phyloP scores from a whole-genome alignment of 2,797 vertebrate species.

The Harpagifer antarcticus region DNA sequence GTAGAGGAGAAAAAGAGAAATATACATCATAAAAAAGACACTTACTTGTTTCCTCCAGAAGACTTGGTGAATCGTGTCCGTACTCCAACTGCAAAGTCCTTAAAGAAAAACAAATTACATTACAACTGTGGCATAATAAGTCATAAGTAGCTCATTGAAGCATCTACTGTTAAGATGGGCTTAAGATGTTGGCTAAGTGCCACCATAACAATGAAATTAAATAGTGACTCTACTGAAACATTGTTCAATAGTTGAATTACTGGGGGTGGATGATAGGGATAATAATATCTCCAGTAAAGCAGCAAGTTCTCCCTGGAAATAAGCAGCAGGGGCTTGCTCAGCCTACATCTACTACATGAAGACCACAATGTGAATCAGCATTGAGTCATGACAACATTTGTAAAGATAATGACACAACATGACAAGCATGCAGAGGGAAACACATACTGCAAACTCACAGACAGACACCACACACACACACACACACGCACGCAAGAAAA shows the following conservation, averaged over 20 bases:
- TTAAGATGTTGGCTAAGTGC: not conserved
- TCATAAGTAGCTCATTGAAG: not conserved
- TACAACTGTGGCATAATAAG: constrained; percentile 17
- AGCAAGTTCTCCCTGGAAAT: not conserved
- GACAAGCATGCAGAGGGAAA: constrained; percentile 50
- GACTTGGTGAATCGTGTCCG: constrained; percentile 89
- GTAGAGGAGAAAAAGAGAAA: not conserved
- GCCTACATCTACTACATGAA: not conserved
- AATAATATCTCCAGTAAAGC: not conserved
- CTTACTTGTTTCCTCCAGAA: constrained; percentile 96
- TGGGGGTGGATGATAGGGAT: constrained; percentile 3
- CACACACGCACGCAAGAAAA: constrained; percentile 2
- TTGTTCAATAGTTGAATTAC: constrained; percentile 3
- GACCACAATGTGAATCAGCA: constrained; percentile 66
- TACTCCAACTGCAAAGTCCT: constrained; percentile 97
- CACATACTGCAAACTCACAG: constrained; percentile 11
- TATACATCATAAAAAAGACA: constrained; percentile 29
- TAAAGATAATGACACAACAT: constrained; percentile 18
- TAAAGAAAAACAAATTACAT: constrained; percentile 51
- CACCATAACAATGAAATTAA: constrained; percentile 23
- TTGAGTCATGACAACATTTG: constrained; percentile 28
- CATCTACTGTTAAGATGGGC: not conserved
- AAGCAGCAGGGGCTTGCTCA: too few relatives aligned
- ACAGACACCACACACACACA: not conserved
- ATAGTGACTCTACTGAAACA: not conserved